phyloP scores from a whole-genome alignment of 2,797 vertebrate genomes.

The Oophaga sylvatica region DNA sequence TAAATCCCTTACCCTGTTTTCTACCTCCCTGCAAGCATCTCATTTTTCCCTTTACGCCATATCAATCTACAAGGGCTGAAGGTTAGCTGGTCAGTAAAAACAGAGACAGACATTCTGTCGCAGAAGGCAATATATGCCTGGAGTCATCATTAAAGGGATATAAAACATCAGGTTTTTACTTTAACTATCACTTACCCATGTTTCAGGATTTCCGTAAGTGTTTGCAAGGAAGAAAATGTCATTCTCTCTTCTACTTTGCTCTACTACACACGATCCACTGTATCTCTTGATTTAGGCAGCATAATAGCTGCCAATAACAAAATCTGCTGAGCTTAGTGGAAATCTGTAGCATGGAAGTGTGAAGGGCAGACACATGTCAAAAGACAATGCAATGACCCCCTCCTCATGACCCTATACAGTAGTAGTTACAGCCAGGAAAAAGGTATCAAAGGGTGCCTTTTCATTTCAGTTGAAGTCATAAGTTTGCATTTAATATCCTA shows the following conservation, averaged over 20 bases:
- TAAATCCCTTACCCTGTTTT: neutral
- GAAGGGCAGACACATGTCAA: slow-evolving; percentile 27
- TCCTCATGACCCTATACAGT: slow-evolving; percentile 28
- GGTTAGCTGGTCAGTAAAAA: neutral
- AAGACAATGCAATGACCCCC: slow-evolving; percentile 29
- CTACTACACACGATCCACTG: neutral
- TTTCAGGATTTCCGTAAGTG: neutral
- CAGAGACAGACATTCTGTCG: neutral
- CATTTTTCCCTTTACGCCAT: neutral
- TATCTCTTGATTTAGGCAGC: slow-evolving; percentile 17
- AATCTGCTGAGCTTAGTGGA: slow-evolving; percentile 34
- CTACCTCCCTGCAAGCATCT: neutral
- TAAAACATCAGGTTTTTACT: neutral
- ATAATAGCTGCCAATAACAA: slow-evolving; percentile 26
- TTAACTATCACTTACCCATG: neutral
- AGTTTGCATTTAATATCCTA: neutral
- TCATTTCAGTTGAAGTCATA: neutral
- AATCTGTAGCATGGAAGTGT: slow-evolving; percentile 20
- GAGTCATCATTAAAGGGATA: neutral
- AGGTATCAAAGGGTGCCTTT: neutral
- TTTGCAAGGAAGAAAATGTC: neutral
- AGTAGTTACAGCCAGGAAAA: neutral
- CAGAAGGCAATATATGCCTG: neutral
- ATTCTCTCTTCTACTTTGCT: neutral
- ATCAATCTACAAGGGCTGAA: neutral